Evolutionary conservation across 2,113 vertebrate species (phyloP).

Genomic region (Pelecanoides urinatrix): DNA sequence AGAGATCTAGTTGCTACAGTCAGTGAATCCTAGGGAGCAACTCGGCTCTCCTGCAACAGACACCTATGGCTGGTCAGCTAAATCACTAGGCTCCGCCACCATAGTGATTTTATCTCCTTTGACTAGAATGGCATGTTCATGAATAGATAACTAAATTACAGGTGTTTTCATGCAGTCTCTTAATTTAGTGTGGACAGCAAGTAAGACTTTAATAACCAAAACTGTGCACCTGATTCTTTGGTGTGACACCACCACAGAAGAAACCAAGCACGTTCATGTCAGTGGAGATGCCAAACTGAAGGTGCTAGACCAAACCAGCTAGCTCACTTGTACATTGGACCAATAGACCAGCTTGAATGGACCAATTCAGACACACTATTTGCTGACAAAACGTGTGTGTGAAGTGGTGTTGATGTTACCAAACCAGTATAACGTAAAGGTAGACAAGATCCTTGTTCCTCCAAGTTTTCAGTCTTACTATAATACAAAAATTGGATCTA

Average conservation of each 20-base stretch:
- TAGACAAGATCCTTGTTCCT: neutral
- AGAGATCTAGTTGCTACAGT: neutral
- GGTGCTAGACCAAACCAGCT: neutral
- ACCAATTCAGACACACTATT: neutral
- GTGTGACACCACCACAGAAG: neutral
- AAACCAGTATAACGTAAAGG: neutral
- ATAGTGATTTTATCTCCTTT: neutral
- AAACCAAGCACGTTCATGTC: neutral
- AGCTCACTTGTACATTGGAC: accelerated
- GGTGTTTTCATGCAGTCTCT: neutral
- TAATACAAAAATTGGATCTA: neutral
- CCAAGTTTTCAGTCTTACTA: neutral
- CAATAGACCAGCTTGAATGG: neutral
- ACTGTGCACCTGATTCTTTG: neutral
- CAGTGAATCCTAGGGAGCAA: neutral
- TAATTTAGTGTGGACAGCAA: neutral
- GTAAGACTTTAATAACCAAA: neutral
- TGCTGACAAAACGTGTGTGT: neutral
- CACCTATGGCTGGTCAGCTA: neutral
- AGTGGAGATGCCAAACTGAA: neutral
- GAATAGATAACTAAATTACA: neutral
- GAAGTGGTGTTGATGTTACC: neutral
- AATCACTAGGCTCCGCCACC: neutral
- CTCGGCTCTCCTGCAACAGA: neutral
- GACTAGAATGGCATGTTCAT: accelerated